Evolutionary conservation across 2,797 vertebrate species (phyloP), one percentile per base, ranked within the genome.

Genomic region (Crenichthys baileyi): DNA sequence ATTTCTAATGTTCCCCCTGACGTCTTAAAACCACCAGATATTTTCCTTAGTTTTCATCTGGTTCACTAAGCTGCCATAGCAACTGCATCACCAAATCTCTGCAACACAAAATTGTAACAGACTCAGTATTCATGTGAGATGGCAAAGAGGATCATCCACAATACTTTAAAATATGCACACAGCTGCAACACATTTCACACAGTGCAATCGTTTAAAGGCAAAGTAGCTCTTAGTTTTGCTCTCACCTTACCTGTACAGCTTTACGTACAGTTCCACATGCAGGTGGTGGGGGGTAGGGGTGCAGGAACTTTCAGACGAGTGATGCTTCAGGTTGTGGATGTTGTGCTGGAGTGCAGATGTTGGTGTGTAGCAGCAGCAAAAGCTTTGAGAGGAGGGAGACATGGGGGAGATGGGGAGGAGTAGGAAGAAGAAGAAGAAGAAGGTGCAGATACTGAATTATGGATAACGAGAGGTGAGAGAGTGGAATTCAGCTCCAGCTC

Each of bases 401-500:
- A 53, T 48, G 26, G 58, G 44, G 48, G 67, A 29, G 29, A 31
- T 44, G 26, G 44, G 41, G 53, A 39, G 26, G 26, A 77, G n/a
- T 50, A 51, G 26, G 5, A 36, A 29, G 36, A 76, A 55, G 79
- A 76, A 76, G 73, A 75, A 81, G 73, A 81, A 60, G 82, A 85
- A 85, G 87, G 86, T 63, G 55, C 85, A 81, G 85, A 90, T 83
- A 86, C 88, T 93, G 90, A 93, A 94, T 94, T 93, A 93, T 94
- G 91, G 91, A 94, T 94, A 92, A 90, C 86, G 29, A 76, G 41
- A 74, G 76, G 90, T 90, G 92, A 87, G 94, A 87, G 79, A 20
- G 79, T 65, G 94, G 91, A 94, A 93, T 94, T 95, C 95, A 96
- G 95, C 89, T 48, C 87, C 94, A 79, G 82, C 90, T 86, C 82